A percentile compares a stretch with the other conserved stretches of the same genome.
Evolutionary conservation across 2,113 vertebrate species (phyloP).

Genomic region (Cairina moschata): DNA sequence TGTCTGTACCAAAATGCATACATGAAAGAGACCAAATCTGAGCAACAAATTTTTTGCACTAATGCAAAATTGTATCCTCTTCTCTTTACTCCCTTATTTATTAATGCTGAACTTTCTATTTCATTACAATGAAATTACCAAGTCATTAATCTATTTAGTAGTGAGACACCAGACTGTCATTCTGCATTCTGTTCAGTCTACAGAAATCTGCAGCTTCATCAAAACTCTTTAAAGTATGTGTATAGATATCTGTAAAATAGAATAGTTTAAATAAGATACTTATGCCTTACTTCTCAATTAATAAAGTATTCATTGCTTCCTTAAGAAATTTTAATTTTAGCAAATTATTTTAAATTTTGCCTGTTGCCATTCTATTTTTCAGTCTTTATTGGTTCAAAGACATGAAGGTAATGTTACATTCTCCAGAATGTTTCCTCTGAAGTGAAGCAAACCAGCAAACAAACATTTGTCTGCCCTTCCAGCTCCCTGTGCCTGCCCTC

Average conservation of each 20-base stretch:
- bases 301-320: not conserved
- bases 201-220: not conserved
- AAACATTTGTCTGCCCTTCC: not conserved
- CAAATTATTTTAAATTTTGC: constrained; percentile 17
- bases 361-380: not conserved
- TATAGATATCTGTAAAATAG: not conserved
- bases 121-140: not conserved
- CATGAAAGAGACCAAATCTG: not conserved
- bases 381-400: constrained; percentile 16
- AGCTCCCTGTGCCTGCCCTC: too few species aligned
- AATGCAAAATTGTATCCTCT: not conserved
- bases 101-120: not conserved
- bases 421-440: constrained; percentile 6
- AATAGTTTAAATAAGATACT: not conserved
- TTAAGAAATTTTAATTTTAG: constrained; percentile 14
- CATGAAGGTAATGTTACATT: constrained; percentile 7
- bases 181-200: not conserved
- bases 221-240: not conserved
- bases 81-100: not conserved
- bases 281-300: not conserved
- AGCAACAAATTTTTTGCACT: not conserved
- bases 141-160: not conserved
- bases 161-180: not conserved
- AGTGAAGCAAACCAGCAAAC: not conserved
- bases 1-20: not conserved